Base-by-base conservation (phyloP, 2,797 vertebrate species). In the Macropus fuliginosus region DNA sequence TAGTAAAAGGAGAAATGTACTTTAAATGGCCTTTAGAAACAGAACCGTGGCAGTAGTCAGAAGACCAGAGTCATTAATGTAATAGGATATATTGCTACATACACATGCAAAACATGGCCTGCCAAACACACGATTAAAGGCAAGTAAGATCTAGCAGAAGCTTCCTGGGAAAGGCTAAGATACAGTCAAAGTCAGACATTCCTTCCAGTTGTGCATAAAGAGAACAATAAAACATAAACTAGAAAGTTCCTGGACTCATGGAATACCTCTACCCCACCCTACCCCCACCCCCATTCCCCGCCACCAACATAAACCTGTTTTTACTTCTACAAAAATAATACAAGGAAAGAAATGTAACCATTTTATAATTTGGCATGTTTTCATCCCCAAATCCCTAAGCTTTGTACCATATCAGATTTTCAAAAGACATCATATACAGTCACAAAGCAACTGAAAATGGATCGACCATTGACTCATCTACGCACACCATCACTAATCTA, bases 1-100 rank as follows among this genome's bases (percentile, higher is more conserved):
- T 96, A 97, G 97, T 56, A 81, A 98, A 97, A 98, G 52, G 97
- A 98, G 96, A 98, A 97, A 98, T 98, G 96, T 98, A 97, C 98
- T 98, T 98, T 97, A 98, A 98, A 98, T 98, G 94, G 97, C 96
- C 91, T 95, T 1, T 0, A 93, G 92, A 95, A 97, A 97, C 54
- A 91, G 95, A 98, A 98, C 96, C 95, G 97, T 97, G 95, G 97
- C 98, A 98, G 97, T 95, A 91, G 5, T 98, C 98, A 97, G 92
- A 66, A 98, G 91, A 94, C 93, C 94, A 97, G n/a, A 97, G 94
- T 98, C 98, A 97, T 94, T 95, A 96, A 98, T 98, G 96, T 98
- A 98, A 98, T 97, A 97, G 97, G 95, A 97, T 98, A 96, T 97
- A 98, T 98, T 98, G 97, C 74, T 94, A 96, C 98, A 96, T 97